Evolutionary conservation across 2,888 invertebrate genomes (phyloP).

Genomic region (Mythimna lalbum): DNA sequence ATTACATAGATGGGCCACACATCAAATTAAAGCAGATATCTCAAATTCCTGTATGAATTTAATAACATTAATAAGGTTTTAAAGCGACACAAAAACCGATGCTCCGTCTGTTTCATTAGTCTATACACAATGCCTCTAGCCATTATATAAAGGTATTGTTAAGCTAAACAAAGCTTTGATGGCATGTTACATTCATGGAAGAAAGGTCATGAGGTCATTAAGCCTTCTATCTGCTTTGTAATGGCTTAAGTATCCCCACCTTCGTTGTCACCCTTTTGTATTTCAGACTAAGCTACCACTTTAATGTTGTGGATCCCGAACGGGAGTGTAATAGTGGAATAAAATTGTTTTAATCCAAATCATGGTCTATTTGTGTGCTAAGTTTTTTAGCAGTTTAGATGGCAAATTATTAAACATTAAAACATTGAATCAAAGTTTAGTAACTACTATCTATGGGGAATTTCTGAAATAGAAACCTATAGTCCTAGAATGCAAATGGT

Average conservation of each 20-base stretch:
- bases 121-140: slow-evolving; percentile 22
- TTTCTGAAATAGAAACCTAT: too few species aligned
- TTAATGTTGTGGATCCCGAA: too few species aligned
- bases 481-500: too few species aligned
- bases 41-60: neutral
- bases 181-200: slow-evolving; percentile 41
- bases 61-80: slow-evolving; percentile 25
- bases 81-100: slow-evolving; percentile 1
- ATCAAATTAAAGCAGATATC: neutral
- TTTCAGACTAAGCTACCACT: neutral
- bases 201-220: slow-evolving; percentile 49
- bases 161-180: slow-evolving; percentile 47
- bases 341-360: neutral
- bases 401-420: neutral
- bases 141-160: slow-evolving; percentile 55
- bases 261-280: neutral
- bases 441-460: neutral
- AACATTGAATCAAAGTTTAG: neutral
- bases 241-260: slow-evolving; percentile 5
- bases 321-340: neutral
- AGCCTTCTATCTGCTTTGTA: slow-evolving; percentile 18
- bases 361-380: neutral
- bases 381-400: neutral
- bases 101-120: slow-evolving; percentile 16
- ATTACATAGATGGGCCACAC: neutral